phyloP scores from a whole-genome alignment of 2,113 vertebrate species.

The Dunckerocampus dactyliophorus region DNA sequence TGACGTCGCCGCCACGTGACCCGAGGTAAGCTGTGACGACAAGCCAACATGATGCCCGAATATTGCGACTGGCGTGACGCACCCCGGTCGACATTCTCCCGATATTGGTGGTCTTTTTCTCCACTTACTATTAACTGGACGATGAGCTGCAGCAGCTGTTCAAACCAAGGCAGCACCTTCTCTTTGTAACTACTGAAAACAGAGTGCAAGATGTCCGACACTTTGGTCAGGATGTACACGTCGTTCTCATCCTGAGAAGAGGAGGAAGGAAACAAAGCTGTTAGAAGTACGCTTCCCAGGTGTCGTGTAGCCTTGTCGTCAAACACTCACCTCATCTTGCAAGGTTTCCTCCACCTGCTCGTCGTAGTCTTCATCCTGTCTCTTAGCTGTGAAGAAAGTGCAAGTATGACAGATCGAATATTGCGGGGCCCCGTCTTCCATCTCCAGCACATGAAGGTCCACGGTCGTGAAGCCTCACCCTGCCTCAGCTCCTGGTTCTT shows the following conservation, averaged over 20 bases:
- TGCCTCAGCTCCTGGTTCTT: conserved; percentile 97
- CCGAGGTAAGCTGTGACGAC: too few relatives aligned
- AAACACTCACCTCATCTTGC: conserved; percentile 87
- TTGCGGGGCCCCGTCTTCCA: too few relatives aligned
- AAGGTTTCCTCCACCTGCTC: conserved; percentile 95
- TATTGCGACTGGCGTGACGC: too few relatives aligned
- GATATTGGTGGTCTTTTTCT: too few relatives aligned
- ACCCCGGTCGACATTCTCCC: too few relatives aligned
- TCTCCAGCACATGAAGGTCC: too few relatives aligned
- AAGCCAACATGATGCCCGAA: too few relatives aligned
- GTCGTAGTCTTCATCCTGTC: conserved; percentile 98
- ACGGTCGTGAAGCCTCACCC: conserved; percentile 62
- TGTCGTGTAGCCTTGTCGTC: too few relatives aligned
- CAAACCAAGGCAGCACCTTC: conserved; percentile 95
- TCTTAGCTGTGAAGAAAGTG: conserved; percentile 80
- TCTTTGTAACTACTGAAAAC: conserved; percentile 97
- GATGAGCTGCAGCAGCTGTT: conserved; percentile 92
- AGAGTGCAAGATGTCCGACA: conserved; percentile 95
- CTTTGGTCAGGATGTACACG: conserved; percentile 97
- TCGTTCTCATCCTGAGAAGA: conserved; percentile 89
- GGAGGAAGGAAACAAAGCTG: too few relatives aligned
- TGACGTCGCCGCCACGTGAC: too few relatives aligned
- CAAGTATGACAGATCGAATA: neutral
- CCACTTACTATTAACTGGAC: conserved; percentile 94
- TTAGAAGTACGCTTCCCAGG: neutral